Base-by-base conservation (phyloP, 2,888 invertebrate genomes). In the Zaprionus lineosus region DNA sequence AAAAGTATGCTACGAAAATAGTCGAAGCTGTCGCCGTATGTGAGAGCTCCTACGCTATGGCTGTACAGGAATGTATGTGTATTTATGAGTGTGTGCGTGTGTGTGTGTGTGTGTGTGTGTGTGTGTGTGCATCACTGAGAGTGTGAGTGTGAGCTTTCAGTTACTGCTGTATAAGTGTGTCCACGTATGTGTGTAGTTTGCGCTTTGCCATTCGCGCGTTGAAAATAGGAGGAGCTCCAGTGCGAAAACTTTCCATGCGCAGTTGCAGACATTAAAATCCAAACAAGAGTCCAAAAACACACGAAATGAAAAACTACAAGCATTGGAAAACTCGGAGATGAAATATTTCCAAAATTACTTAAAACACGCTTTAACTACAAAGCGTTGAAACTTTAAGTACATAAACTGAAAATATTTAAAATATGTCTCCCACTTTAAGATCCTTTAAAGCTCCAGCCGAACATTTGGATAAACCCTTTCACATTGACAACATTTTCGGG, bases 151-250 rank as follows among this genome's bases (percentile, higher is more conserved):
- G 52, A 60, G 59, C 63, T 63, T 66, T 63, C 57, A 24, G 43
- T 34, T 41, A 21, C 31, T 18, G 46, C 3, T 43, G 7, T 65
- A 41, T 57, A 24, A 43, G 28, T 50, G 46, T 36, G 21, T 48
- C 41, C 39, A 52, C 51, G 63, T 61, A 55, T 56, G 56, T 26
- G 55, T 65, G 58, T 72, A 69, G 67, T 68, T 73, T 77, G 63
- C 71, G 78, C 72, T 69, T 71, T 62, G 77, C 86, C 84, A 87
- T 87, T 87, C 87, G 87, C 79, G 86, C 79, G 84, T 69, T 74
- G 72, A 86, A 87, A 87, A 86, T 87, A 87, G 87, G 87, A 87
- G 87, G 87, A 87, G 88, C 87, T 74, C 85, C 58, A 44, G 48
- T 62, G 69, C 66, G 58, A 67, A 72, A 84, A 75, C 79, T 73